These are phyloP conservation scores for Cavia aperea DNA, from an alignment of 2,113 vertebrate genomes.

Conservation along the genomic window DNA sequence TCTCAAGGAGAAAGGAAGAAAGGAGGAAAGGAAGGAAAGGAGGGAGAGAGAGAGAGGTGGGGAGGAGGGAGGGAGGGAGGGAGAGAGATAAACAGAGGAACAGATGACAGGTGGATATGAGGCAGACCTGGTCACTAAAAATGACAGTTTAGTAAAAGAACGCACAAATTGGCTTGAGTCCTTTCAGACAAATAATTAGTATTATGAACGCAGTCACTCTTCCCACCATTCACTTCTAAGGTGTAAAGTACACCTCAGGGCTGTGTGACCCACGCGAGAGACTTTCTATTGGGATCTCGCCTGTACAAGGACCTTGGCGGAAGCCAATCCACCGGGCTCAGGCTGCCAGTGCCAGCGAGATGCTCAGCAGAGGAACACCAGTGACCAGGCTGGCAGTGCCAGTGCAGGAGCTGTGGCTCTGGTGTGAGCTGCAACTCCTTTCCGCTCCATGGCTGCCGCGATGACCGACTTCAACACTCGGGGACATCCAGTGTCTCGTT, in stretches of 20 bases:
- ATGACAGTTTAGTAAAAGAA: neutral
- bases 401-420: neutral
- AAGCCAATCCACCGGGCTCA: neutral
- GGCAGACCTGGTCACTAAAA: neutral
- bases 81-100: neutral
- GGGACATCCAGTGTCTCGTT: neutral
- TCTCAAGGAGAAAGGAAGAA: neutral
- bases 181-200: neutral
- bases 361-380: neutral
- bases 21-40: rapidly evolving
- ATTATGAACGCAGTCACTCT: neutral
- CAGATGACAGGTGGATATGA: neutral
- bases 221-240: neutral
- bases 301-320: neutral
- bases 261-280: neutral
- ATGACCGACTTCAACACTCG: neutral
- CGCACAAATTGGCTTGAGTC: neutral
- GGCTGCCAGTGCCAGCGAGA: neutral
- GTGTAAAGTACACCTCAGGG: neutral
- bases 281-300: neutral
- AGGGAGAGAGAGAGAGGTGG: too few relatives aligned
- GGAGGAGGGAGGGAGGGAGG: neutral
- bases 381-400: neutral
- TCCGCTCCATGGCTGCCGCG: too few relatives aligned
- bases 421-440: neutral